Conservation (phyloP, 2,113 vertebrate genomes). For the Sapajus apella region DNA sequence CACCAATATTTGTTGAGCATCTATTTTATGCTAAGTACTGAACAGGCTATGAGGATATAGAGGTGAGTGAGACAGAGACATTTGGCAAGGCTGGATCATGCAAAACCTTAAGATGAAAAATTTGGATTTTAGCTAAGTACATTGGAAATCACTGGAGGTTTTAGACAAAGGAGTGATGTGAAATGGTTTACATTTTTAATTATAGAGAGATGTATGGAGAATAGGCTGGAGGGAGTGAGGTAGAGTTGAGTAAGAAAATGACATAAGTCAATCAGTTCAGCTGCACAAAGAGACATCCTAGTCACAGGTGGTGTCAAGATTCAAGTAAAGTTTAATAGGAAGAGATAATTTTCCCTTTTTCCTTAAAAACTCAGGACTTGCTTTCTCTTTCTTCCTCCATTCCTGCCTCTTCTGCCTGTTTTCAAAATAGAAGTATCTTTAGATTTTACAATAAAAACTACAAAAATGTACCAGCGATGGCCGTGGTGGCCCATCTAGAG, state of each 20-base stretch:
- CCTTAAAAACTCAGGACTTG: background rate
- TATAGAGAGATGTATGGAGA: background rate
- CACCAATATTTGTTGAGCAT: background rate
- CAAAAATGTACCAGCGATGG: background rate
- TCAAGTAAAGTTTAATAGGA: background rate
- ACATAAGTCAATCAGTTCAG: background rate
- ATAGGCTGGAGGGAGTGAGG: background rate
- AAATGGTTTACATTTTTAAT: background rate
- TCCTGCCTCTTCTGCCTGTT: background rate
- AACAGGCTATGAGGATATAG: background rate
- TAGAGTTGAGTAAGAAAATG: background rate
- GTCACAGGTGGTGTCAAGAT: background rate
- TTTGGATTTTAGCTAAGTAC: background rate
- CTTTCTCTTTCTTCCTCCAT: background rate
- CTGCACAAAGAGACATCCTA: background rate
- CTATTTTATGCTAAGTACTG: background rate
- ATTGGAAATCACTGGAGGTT: background rate
- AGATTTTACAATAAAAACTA: background rate
- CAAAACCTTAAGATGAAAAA: background rate
- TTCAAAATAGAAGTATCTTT: background rate
- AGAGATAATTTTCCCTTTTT: background rate
- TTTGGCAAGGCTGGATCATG: background rate
- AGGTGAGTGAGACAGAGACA: background rate
- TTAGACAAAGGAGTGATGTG: background rate
- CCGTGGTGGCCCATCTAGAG: too few species aligned